Base-by-base conservation (phyloP, 2,888 invertebrate species). In the Panopea generosa region DNA sequence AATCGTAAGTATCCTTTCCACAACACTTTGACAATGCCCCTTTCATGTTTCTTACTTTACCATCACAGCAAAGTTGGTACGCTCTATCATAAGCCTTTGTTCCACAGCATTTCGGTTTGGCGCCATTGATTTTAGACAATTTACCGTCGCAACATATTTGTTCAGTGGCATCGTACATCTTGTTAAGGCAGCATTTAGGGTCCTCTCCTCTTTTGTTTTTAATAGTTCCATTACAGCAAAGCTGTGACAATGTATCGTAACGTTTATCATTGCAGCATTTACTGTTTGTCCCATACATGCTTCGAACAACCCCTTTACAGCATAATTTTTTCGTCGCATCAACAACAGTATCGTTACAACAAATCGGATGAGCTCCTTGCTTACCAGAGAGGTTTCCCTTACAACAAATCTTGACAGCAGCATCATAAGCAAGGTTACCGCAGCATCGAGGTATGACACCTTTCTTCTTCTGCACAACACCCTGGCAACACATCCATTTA, bases 21-120 rank as follows among this genome's bases (percentile, higher is more conserved):
- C 77, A 77, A 40, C 77, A 77, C 56, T 77, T 77, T 1, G 77
- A 72, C 45, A 73, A 50, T 2, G 65, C 55, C 0, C 77, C 77
- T 52, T 73, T 77, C 61, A 40, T 77, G 33, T 69, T 69, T 27
- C 47, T 53, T 1, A 77, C 73, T 27, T 33, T 47, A 0, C 50
- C 61, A 2, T 77, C 69, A 20, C 77, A 77, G 33, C 73, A 77
- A 2, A 77, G 53, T 45, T 72, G 69, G 59, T 27, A 77, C 2
- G 72, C 72, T n/a, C 47, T 61, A 40, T 77, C 77, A 38, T 77
- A 77, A n/a, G 70, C 60, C 38, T 62, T 65, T 7, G 22, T 77
- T 6, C 66, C 77, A 56, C 77, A 77, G n/a, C 77, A 77, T 65
- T 72, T 77, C 6, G 77, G 77, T 20, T 56, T 63, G 1, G 77